A percentile compares a stretch with the other conserved stretches of the same genome.
Conservation (phyloP, 1,140 invertebrate genomes). For the Nasonia giraulti region DNA sequence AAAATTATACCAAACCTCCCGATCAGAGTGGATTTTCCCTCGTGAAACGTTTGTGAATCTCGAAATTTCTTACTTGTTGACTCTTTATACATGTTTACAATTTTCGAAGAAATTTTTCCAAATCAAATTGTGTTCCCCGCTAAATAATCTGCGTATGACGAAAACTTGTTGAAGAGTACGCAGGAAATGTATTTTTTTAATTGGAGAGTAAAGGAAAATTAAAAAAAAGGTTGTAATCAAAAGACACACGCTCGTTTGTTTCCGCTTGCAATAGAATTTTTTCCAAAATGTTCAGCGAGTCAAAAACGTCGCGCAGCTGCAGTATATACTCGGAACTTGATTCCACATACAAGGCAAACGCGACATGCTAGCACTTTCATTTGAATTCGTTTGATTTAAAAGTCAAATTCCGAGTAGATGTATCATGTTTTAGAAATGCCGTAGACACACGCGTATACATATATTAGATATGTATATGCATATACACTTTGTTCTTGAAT, state of each 20-base stretch:
- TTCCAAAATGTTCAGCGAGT: not conserved
- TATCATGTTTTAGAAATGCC: constrained; percentile 1
- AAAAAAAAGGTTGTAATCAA: not conserved
- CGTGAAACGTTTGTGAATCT: not conserved
- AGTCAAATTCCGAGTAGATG: constrained; percentile 1
- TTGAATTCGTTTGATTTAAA: constrained; percentile 13
- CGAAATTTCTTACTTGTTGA: not conserved
- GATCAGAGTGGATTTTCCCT: no score
- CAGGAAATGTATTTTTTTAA: not conserved
- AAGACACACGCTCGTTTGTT: not conserved
- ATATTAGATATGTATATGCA: not conserved
- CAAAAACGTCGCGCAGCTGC: not conserved
- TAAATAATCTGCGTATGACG: not conserved
- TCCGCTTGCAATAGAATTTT: not conserved
- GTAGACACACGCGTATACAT: not conserved
- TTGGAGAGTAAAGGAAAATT: not conserved
- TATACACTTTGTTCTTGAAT: not conserved
- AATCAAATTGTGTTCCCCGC: not conserved
- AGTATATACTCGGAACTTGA: not conserved
- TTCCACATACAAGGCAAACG: not conserved
- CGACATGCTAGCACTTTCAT: not conserved
- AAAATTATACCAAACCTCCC: not conserved
- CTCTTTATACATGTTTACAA: constrained; percentile 3
- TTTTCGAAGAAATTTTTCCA: constrained; percentile 3
- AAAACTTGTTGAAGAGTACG: not conserved